phyloP scores from a whole-genome alignment of 2,888 invertebrate genomes.

The Chorisops tibialis region DNA sequence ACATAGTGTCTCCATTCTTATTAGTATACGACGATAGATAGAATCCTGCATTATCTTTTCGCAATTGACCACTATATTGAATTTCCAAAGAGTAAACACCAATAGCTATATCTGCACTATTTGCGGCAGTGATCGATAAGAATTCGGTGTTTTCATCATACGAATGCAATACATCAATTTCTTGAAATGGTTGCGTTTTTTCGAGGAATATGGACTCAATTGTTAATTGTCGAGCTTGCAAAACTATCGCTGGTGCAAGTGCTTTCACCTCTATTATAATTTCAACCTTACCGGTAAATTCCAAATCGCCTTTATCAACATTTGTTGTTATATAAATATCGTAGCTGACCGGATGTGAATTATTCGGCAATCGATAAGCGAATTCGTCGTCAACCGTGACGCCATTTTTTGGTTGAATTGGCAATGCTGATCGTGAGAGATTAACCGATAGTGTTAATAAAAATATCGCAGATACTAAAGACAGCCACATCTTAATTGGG shows the following conservation, averaged over 20 bases:
- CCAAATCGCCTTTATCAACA: slow-evolving; percentile 40
- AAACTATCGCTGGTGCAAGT: slow-evolving; percentile 37
- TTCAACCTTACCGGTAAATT: slow-evolving; percentile 40
- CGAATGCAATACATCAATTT: background rate
- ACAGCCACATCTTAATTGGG: slow-evolving; percentile 2
- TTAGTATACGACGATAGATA: slow-evolving; percentile 57
- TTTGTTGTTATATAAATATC: slow-evolving; percentile 44
- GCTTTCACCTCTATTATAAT: slow-evolving; percentile 39
- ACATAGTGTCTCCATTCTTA: slow-evolving; percentile 33
- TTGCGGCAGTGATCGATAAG: slow-evolving; percentile 31
- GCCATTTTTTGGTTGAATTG: background rate
- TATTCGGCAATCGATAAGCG: slow-evolving; percentile 55
- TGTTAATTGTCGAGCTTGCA: slow-evolving; percentile 41
- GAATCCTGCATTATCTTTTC: slow-evolving; percentile 63
- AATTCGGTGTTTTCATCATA: slow-evolving; percentile 40
- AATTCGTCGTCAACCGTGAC: background rate
- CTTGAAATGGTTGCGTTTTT: background rate
- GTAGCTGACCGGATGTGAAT: slow-evolving; percentile 57
- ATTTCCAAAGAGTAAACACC: slow-evolving; percentile 56
- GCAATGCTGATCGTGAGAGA: background rate
- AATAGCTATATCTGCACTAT: slow-evolving; percentile 33
- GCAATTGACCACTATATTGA: slow-evolving; percentile 57
- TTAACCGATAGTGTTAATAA: background rate
- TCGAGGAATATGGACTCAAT: slow-evolving; percentile 36
- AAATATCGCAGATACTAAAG: background rate